A percentile compares a stretch with the other conserved stretches of the same genome.
These are phyloP conservation scores for Plectropomus leopardus DNA, from an alignment of 2,113 vertebrate species.

Conservation along the genomic window DNA sequence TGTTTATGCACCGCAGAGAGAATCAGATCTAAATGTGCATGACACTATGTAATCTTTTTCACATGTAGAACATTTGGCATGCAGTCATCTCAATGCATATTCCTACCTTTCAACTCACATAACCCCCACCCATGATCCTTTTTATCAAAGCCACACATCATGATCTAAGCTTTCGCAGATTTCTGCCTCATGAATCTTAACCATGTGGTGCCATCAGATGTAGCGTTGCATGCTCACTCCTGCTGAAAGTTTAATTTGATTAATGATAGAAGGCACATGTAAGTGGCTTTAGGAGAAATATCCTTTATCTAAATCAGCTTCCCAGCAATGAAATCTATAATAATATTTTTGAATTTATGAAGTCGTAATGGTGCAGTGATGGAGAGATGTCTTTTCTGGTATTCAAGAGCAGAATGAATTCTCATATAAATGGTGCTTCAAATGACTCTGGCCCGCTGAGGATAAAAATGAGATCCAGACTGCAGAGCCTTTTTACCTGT, in stretches of 20 bases:
- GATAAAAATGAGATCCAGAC: conserved; percentile 64
- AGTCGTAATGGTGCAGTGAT: conserved; percentile 4
- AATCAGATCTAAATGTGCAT: not conserved
- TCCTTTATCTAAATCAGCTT: conserved; percentile 17
- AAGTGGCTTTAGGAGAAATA: conserved; percentile 16
- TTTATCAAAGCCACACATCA: conserved; percentile 60
- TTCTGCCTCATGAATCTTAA: conserved; percentile 41
- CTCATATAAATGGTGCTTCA: conserved; percentile 27
- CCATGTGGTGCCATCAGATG: conserved; percentile 47
- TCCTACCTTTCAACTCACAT: conserved; percentile 35
- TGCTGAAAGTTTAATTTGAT: conserved; percentile 62
- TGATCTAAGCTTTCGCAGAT: conserved; percentile 50
- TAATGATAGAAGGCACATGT: conserved; percentile 57
- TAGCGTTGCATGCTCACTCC: conserved; percentile 22
- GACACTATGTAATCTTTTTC: conserved; percentile 17
- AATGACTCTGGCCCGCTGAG: conserved; percentile 22
- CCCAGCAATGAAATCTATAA: conserved; percentile 1
- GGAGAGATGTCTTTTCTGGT: not conserved
- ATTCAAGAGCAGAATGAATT: not conserved
- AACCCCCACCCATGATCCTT: conserved; percentile 6
- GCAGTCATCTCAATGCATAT: conserved; percentile 22
- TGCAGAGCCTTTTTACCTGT: conserved; percentile 44
- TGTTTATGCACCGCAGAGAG: not conserved
- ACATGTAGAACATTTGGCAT: conserved; percentile 10
- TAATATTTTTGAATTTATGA: not conserved